phyloP scores from a whole-genome alignment of 1,140 invertebrate species.

The Centruroides vittatus region DNA sequence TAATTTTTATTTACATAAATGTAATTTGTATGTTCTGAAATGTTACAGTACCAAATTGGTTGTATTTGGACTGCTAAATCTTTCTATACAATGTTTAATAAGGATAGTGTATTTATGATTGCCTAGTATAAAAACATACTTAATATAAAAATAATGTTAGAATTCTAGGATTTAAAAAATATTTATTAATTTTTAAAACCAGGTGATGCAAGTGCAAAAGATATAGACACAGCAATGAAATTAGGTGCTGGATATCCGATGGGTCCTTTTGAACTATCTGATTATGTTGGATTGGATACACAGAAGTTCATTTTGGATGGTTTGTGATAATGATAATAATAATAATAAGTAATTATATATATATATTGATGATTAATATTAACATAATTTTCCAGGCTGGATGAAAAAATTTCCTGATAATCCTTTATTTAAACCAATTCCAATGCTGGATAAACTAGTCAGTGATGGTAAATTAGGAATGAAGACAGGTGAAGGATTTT shows the following conservation, averaged over 20 bases:
- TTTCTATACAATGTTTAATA: no score
- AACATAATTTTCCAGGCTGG: conserved; percentile 44
- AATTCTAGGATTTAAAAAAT: no score
- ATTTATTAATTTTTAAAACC: no score
- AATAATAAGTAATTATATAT: no score
- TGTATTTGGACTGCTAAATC: no score
- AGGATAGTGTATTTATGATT: no score
- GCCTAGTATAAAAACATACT: no score
- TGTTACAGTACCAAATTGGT: no score
- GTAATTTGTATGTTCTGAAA: no score
- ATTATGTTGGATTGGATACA: conserved; percentile 63
- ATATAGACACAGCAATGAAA: conserved; percentile 78
- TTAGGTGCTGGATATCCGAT: conserved; percentile 68
- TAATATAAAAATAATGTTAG: no score
- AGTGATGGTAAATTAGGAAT: conserved; percentile 62
- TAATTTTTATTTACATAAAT: no score
- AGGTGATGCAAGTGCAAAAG: conserved; percentile 43
- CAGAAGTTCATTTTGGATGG: conserved; percentile 33
- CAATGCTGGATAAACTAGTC: conserved; percentile 54
- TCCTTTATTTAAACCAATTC: conserved; percentile 50
- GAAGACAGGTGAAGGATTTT: conserved; percentile 77
- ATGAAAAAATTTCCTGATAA: conserved; percentile 59
- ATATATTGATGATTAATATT: not conserved
- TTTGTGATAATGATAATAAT: not conserved
- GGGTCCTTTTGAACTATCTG: conserved; percentile 65